Evolutionary conservation across 2,113 vertebrate species (phyloP).

Genomic region (Macquaria ambigua): DNA sequence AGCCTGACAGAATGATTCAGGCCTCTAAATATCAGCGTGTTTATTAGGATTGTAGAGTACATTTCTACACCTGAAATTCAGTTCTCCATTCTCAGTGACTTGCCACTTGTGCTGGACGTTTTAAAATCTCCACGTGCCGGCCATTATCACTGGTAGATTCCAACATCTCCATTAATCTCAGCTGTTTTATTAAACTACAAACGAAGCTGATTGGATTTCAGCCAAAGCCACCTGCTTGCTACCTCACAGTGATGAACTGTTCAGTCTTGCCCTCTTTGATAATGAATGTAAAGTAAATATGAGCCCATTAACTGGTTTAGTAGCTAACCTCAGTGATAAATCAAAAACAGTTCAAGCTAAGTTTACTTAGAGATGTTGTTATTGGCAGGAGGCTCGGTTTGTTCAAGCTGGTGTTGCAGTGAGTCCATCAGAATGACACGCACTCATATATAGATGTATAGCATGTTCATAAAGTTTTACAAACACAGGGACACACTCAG

Average conservation of each 20-base stretch:
- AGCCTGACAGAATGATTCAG: background rate
- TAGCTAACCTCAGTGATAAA: background rate
- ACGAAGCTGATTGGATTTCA: background rate
- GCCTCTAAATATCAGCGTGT: background rate
- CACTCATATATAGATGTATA: background rate
- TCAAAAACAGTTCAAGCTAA: background rate
- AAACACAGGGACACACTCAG: background rate
- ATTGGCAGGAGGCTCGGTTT: slow-evolving; percentile 7
- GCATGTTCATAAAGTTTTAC: background rate
- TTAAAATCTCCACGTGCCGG: background rate
- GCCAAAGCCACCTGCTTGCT: background rate
- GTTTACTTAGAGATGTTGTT: background rate
- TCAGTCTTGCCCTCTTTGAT: background rate
- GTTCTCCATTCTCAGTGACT: background rate
- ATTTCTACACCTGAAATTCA: background rate
- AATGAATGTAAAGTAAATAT: background rate
- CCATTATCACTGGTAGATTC: background rate
- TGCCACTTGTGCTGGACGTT: background rate
- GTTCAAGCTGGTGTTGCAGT: background rate
- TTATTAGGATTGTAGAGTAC: background rate
- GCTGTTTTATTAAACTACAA: background rate
- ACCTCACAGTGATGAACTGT: background rate
- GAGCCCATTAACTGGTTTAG: background rate
- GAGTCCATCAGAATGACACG: background rate
- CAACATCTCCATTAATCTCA: background rate